phyloP scores from a whole-genome alignment of 2,888 invertebrate genomes.

The Geotrupes spiniger region DNA sequence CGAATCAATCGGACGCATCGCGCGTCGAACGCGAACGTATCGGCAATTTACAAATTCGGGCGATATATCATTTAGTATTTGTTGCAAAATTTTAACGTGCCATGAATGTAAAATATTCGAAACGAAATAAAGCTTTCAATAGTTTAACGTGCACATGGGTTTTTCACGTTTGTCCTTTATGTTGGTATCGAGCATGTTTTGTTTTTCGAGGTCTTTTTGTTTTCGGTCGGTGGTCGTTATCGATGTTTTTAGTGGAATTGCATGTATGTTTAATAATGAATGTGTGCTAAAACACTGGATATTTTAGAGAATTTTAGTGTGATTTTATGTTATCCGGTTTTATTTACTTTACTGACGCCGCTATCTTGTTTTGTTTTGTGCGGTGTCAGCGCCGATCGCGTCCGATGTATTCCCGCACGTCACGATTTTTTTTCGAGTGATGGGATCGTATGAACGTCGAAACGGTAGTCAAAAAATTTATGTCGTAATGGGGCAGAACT shows the following conservation, averaged over 20 bases:
- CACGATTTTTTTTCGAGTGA: too few relatives aligned
- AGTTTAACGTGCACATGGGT: constrained; percentile 19
- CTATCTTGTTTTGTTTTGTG: constrained; percentile 14
- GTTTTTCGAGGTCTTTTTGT: constrained; percentile 32
- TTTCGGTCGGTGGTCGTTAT: constrained; percentile 45
- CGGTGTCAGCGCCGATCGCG: constrained; percentile 1
- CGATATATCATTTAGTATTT: too few relatives aligned
- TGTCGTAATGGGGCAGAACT: neutral
- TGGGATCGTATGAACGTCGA: neutral
- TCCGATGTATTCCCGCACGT: too few relatives aligned
- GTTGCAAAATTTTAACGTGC: too few relatives aligned
- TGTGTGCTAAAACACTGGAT: constrained; percentile 42
- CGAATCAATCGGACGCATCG: too few relatives aligned
- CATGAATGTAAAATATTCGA: constrained; percentile 16
- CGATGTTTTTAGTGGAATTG: constrained; percentile 52
- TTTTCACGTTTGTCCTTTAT: constrained; percentile 23
- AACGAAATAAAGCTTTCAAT: constrained; percentile 21
- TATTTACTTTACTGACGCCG: constrained; percentile 35
- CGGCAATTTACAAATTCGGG: too few relatives aligned
- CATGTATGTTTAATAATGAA: constrained; percentile 48
- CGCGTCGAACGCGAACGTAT: too few relatives aligned
- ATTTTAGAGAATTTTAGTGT: constrained; percentile 46
- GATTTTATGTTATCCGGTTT: constrained; percentile 44
- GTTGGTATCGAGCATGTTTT: constrained; percentile 19
- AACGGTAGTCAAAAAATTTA: neutral